These are phyloP conservation scores for Drosophila miranda DNA, from an alignment of 1,140 invertebrate genomes.

Conservation along the genomic window DNA sequence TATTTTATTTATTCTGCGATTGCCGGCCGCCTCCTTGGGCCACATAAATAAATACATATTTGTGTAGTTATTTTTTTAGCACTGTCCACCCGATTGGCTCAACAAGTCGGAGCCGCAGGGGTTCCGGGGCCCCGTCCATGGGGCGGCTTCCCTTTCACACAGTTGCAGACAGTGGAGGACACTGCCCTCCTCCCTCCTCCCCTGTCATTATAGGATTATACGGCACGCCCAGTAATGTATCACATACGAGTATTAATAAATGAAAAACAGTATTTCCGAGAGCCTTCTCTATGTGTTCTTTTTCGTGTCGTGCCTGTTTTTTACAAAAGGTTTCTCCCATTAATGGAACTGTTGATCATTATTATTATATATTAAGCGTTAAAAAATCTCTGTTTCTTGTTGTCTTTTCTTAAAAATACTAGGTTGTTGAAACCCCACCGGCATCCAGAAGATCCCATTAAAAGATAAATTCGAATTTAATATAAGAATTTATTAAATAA, in stretches of 20 bases:
- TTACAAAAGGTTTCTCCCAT: too few relatives aligned
- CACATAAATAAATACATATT: slow-evolving; percentile 70
- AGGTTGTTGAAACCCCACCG: too few relatives aligned
- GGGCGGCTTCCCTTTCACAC: slow-evolving; percentile 17
- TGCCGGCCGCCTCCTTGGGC: slow-evolving; percentile 41
- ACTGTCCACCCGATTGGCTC: slow-evolving; percentile 57
- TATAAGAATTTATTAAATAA: too few relatives aligned
- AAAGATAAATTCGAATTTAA: too few relatives aligned
- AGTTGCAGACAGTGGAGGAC: slow-evolving; percentile 18
- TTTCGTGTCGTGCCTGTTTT: slow-evolving; percentile 2
- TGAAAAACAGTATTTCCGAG: not conserved
- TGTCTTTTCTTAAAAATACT: too few relatives aligned
- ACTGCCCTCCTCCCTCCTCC: too few relatives aligned
- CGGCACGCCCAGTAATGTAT: slow-evolving; percentile 23
- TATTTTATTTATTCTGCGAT: slow-evolving; percentile 73
- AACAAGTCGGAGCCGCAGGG: slow-evolving; percentile 60
- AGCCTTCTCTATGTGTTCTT: slow-evolving; percentile 10
- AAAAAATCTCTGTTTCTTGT: not conserved
- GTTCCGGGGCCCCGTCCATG: slow-evolving; percentile 16
- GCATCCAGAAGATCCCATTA: too few relatives aligned
- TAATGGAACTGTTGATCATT: too few relatives aligned
- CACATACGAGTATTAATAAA: slow-evolving; percentile 12
- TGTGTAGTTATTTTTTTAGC: slow-evolving; percentile 57
- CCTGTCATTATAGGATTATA: slow-evolving; percentile 1
- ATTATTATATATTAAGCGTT: too few relatives aligned